phyloP scores from a whole-genome alignment of 1,140 invertebrate genomes.

The Tenebrio molitor region DNA sequence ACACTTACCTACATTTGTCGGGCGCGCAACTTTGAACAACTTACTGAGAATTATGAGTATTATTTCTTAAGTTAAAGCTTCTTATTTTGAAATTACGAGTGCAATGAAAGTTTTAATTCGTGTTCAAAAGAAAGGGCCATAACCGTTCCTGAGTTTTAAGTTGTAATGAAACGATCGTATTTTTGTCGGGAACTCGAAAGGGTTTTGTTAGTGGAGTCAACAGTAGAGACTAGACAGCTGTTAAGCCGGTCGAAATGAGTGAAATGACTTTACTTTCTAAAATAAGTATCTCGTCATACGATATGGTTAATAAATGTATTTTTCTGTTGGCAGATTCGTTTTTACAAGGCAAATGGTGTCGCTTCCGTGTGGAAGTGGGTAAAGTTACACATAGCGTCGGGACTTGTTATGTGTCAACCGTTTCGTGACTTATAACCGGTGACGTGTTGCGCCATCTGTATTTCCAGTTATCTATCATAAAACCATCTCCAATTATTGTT shows the following conservation, averaged over 20 bases:
- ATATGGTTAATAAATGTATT: too few species aligned
- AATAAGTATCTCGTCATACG: too few species aligned
- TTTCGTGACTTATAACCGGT: slow-evolving; percentile 37
- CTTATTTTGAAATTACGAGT: slow-evolving; percentile 30
- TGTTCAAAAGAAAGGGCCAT: slow-evolving; percentile 3
- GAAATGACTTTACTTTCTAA: too few species aligned
- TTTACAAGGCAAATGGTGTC: slow-evolving; percentile 2
- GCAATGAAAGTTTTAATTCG: slow-evolving; percentile 32
- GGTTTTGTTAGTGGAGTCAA: slow-evolving; percentile 4
- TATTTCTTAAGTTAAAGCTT: slow-evolving; percentile 28
- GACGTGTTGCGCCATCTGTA: slow-evolving; percentile 37
- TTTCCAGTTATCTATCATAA: slow-evolving; percentile 45
- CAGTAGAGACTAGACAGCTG: too few species aligned
- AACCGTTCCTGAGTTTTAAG: slow-evolving; percentile 8
- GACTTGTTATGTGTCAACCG: slow-evolving; percentile 34
- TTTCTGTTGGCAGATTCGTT: too few species aligned
- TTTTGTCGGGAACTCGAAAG: background rate
- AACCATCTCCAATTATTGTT: slow-evolving; percentile 34
- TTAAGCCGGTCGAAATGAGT: too few species aligned
- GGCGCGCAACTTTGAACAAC: slow-evolving; percentile 6
- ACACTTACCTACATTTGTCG: too few species aligned
- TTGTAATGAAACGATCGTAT: slow-evolving; percentile 12
- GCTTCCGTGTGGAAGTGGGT: slow-evolving; percentile 7
- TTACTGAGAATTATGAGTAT: slow-evolving; percentile 21
- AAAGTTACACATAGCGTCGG: slow-evolving; percentile 29